Base-by-base conservation (phyloP, 2,113 vertebrate species). In the Hypanus sabinus region DNA sequence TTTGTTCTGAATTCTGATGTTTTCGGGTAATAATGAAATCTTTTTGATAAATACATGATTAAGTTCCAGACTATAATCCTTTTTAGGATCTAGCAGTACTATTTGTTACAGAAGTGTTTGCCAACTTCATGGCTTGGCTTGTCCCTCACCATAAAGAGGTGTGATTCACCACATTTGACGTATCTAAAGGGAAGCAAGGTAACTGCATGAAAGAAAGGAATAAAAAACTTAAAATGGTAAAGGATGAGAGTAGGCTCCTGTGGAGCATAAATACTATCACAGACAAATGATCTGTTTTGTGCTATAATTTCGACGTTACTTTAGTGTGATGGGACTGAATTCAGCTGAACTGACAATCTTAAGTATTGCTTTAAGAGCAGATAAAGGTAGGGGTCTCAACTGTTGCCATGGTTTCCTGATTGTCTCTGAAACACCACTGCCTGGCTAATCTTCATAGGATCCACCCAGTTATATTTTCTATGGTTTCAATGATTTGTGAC, bases 391-490 rank as follows among this genome's bases (percentile, higher is more conserved):
- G 62, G 30, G 85, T 88, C 30, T 5, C 33, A 5, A 65, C 60
- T 65, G 57, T 62, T 88, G 27, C 62, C 85, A 88, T 65, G 57
- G 60, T 88, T 88, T 60, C 30, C 85, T 65, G 85, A 88, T 88
- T n/a, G 60, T 18, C 83, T n/a, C 57, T 87, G 57, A n/a, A 87
- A 62, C 85, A 88, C 57, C 33, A 60, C 14, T 65, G 30, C 85
- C 62, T 30, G 62, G 60, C n/a, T n/a, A 88, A 65, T n/a, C 85
- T 62, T 88, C 5, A 30, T 62, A 88, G 57, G 18, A 88, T n/a
- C 27, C n/a, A 60, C 57, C 55, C 11, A n/a, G 16, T 60, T 87
- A 60, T 87, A 55, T 60, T 60, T 60, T 87, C 10, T 60, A 27
- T 65, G 1, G 11, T n/a, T 88, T 33, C 57, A 88, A 65, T 65